Evolutionary conservation across 2,888 invertebrate genomes (phyloP).

Genomic region (Agrenia bidenticulata): DNA sequence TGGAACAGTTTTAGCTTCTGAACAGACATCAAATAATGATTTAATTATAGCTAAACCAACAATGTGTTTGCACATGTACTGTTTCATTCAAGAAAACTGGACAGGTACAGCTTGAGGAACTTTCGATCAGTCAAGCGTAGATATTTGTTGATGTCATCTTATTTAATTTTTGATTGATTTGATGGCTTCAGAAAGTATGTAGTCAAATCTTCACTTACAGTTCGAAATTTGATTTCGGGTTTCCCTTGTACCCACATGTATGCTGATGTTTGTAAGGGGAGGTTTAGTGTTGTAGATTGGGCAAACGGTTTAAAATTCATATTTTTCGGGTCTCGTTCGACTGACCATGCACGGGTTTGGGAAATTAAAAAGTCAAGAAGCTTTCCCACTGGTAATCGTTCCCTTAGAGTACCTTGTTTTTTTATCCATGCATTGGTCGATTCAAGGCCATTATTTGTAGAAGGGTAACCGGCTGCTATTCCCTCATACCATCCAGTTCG

Average conservation of each 20-base stretch:
- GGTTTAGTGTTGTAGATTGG: not conserved
- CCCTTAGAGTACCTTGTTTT: constrained; percentile 9
- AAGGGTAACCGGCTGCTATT: not conserved
- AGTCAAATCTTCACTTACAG: not conserved
- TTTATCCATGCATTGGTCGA: constrained; percentile 9
- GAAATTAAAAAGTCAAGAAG: not conserved
- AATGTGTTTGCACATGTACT: not conserved
- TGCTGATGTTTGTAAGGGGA: not conserved
- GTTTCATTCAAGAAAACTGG: not conserved
- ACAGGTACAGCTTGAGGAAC: not conserved
- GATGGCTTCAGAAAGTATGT: not conserved
- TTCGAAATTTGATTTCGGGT: not conserved
- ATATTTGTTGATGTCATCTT: not conserved
- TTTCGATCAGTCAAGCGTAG: not conserved
- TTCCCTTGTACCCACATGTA: not conserved
- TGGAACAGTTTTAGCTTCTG: too few species aligned
- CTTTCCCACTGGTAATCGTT: not conserved
- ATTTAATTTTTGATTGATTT: not conserved
- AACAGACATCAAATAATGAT: too few species aligned
- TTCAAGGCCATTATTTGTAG: constrained; percentile 17
- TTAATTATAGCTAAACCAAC: not conserved
- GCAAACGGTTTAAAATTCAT: not conserved
- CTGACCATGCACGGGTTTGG: not conserved
- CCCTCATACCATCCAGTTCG: constrained; percentile 18
- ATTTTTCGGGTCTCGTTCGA: not conserved